These are phyloP conservation scores for Pristiophorus japonicus DNA, from an alignment of 2,113 vertebrate genomes.

Conservation along the genomic window DNA sequence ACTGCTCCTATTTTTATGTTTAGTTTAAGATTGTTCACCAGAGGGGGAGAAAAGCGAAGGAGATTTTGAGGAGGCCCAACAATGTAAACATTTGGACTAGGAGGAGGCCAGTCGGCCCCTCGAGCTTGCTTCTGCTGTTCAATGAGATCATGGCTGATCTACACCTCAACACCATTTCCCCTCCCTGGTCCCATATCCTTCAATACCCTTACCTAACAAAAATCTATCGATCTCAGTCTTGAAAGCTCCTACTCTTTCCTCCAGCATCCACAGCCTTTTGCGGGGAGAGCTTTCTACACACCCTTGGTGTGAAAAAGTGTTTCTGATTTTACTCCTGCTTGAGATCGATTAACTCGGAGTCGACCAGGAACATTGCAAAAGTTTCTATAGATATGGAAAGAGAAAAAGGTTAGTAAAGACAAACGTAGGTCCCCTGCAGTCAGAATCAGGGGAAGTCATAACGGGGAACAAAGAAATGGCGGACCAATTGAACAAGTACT, in stretches of 20 bases:
- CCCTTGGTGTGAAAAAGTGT: background rate
- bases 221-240: background rate
- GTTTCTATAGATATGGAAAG: too few species aligned
- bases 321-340: background rate
- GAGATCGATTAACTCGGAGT: background rate
- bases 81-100: background rate
- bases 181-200: too few species aligned
- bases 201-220: too few species aligned
- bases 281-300: background rate
- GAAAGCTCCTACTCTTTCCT: background rate
- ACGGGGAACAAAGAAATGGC: too few species aligned
- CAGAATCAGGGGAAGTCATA: too few species aligned
- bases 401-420: too few species aligned
- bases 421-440: too few species aligned
- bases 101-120: background rate
- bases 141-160: background rate
- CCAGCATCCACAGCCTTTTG: background rate
- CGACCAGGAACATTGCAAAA: too few species aligned
- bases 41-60: background rate
- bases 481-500: too few species aligned
- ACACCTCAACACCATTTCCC: background rate
- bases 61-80: background rate
- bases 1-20: too few species aligned
- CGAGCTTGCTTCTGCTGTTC: background rate
- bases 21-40: background rate